Percentiles rank a stretch among this genome's conserved stretches.
Conservation (phyloP, 2,113 vertebrate species). For the Romanogobio albipinnatus region DNA sequence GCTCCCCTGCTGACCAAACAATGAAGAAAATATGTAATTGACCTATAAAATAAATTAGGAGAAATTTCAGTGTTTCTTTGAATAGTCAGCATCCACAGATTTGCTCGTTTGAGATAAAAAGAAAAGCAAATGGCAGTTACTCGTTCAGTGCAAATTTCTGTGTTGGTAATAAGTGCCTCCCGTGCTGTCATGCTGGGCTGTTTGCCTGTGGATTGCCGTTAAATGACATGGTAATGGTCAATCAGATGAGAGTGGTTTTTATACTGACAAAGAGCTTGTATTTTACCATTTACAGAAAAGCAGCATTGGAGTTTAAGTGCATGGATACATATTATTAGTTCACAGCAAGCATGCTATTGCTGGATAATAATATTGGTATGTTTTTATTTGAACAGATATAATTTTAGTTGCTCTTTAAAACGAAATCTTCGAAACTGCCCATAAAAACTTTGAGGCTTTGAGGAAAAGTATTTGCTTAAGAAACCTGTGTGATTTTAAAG, state of each 20-base stretch:
- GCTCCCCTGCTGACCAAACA: slow-evolving; percentile 49
- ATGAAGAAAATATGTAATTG: slow-evolving; percentile 52
- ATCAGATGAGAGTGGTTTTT: slow-evolving; percentile 18
- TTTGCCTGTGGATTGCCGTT: neutral
- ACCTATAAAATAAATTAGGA: slow-evolving; percentile 58
- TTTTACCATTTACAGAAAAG: slow-evolving; percentile 4
- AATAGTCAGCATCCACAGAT: slow-evolving; percentile 13
- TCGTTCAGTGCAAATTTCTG: neutral
- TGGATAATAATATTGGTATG: neutral
- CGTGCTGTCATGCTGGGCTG: neutral
- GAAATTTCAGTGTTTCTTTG: slow-evolving; percentile 42
- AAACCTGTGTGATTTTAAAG: neutral
- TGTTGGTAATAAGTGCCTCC: slow-evolving; percentile 8
- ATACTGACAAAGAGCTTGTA: neutral
- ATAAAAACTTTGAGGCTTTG: neutral
- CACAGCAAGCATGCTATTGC: neutral
- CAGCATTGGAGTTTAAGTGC: neutral
- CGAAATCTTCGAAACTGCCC: neutral
- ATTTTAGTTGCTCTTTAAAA: neutral
- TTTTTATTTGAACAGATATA: neutral
- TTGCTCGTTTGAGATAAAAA: neutral
- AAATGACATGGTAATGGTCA: slow-evolving; percentile 7
- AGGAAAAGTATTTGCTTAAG: neutral
- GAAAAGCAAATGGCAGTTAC: neutral
- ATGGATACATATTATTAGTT: neutral